Evolutionary conservation across 2,888 invertebrate genomes (phyloP), one percentile per base, ranked within the genome.

Genomic region (Ormia ochracea): DNA sequence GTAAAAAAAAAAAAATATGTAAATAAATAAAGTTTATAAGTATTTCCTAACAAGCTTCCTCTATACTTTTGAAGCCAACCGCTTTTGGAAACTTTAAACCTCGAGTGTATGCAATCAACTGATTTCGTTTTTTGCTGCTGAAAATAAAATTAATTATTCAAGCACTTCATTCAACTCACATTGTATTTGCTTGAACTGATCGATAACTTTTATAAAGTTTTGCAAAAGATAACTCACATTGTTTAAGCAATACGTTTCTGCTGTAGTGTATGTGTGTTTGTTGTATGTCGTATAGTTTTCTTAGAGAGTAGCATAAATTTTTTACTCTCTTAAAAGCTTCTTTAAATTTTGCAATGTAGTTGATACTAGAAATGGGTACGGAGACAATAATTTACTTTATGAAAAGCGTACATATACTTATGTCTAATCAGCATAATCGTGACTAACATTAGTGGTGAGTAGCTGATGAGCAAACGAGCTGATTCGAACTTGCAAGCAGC

Each of bases 91-190:
- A 69, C 77, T 28, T 26, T 36, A 26, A 52, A 31, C 19, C 41
- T 36, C 65, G 43, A 74, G 43, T 75, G 50, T 33, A 19, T 41
- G 59, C 12, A 61, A 56, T 69, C 66, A 74, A 81, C 81, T 81
- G 54, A 69, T 31, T 63, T 59, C 19, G n/a, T 28, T 69, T 54
- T 54, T 61, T 54, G 31, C 43, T 61, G n/a, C 26, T 76, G n/a
- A 54, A 36, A 61, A 33, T 54, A 50, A 75, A 72, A 54, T 41
- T 21, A 14, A 28, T 38, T 10, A 41, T 41, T 33, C 43, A 68
- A 45, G 26, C 21, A 21, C 21, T 43, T 38, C 3, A 66, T 54
- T 38, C 12, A 66, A 38, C 17, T 59, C 7, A 48, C 14, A 33
- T 36, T 17, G 41, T 36, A 36, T 23, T 26, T 17, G 26, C 0